phyloP scores from a whole-genome alignment of 1,140 invertebrate species.

The Acyrthosiphon pisum region DNA sequence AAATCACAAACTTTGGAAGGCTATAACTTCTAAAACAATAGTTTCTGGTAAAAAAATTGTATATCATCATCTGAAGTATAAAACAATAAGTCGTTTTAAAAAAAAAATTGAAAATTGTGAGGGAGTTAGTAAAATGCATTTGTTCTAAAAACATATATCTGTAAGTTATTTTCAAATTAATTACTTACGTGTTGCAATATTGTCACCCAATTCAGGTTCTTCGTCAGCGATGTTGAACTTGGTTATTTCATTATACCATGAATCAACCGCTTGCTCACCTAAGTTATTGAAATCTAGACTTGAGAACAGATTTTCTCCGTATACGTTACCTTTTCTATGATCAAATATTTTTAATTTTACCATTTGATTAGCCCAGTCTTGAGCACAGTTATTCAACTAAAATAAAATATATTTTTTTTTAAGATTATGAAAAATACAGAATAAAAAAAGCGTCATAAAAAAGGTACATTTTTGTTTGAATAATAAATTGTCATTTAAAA shows the following conservation, averaged over 20 bases:
- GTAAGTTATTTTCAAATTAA: background rate
- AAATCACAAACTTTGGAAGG: too few species aligned
- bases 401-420: background rate
- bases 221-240: background rate
- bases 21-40: too few species aligned
- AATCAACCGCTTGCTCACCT: background rate
- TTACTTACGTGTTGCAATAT: background rate
- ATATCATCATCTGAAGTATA: too few species aligned
- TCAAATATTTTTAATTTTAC: accelerated
- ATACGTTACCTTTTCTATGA: background rate
- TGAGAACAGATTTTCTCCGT: constrained; percentile 35
- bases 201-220: background rate
- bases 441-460: background rate
- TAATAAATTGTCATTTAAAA: too few species aligned
- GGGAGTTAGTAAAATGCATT: too few species aligned
- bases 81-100: too few species aligned
- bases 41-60: too few species aligned
- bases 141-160: too few species aligned
- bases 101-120: too few species aligned
- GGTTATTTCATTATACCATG: constrained; percentile 5
- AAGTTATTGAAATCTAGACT: background rate
- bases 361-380: constrained; percentile 22
- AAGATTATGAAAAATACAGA: background rate
- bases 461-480: background rate
- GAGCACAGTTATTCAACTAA: background rate